Percentiles rank a stretch among this genome's conserved stretches.
phyloP scores from a whole-genome alignment of 1,140 invertebrate genomes.

The Pogonomyrmex californicus region DNA sequence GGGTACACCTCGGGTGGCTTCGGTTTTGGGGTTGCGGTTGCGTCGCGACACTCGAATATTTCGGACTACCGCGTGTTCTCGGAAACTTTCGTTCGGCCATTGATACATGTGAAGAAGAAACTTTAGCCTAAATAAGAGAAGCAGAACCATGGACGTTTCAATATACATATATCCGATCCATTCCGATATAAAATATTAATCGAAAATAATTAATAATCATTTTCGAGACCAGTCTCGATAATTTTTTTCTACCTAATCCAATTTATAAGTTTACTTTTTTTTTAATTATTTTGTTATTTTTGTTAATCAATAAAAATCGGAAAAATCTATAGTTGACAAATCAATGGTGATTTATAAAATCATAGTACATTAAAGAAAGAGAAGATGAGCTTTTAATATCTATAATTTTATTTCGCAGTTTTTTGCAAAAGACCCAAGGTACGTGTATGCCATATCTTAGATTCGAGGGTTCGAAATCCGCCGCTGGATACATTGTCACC shows the following conservation, averaged over 20 bases:
- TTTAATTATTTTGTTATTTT: background rate
- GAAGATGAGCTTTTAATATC: background rate
- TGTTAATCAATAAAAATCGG: background rate
- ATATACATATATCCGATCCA: background rate
- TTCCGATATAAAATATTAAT: slow-evolving; percentile 7
- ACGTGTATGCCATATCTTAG: background rate
- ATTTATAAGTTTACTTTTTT: background rate
- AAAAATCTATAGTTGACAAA: background rate
- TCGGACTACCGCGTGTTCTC: slow-evolving; percentile 1
- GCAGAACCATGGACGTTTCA: background rate
- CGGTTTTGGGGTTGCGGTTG: background rate
- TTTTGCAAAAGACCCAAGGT: background rate
- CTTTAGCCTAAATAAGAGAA: background rate
- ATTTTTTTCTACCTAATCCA: background rate
- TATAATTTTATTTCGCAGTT: background rate
- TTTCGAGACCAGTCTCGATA: background rate
- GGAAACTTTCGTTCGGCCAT: slow-evolving; percentile 23
- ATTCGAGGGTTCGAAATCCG: background rate
- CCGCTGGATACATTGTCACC: background rate
- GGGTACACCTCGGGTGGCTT: background rate
- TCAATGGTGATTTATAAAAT: background rate
- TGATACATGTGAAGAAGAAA: slow-evolving; percentile 14
- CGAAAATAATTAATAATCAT: background rate
- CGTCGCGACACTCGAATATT: slow-evolving; percentile 23
- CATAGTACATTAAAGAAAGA: background rate